phyloP scores from a whole-genome alignment of 2,797 vertebrate species.

The Pangasius mekongensis region DNA sequence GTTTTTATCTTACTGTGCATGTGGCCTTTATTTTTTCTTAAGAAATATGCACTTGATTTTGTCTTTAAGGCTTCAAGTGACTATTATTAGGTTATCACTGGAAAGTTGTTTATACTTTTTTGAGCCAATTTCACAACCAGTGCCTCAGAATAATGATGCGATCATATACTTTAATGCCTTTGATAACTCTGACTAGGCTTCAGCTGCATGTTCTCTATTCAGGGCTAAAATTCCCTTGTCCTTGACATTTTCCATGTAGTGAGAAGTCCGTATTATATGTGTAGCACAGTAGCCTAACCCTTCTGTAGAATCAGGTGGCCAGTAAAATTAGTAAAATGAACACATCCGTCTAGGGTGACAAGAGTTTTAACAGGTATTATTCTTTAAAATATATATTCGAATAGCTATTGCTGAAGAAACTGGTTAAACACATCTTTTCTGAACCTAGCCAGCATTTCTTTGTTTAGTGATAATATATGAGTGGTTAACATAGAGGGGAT shows the following conservation, averaged over 20 bases:
- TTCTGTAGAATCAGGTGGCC: not conserved
- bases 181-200: not conserved
- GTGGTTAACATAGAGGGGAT: not conserved
- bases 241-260: not conserved
- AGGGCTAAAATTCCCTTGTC: not conserved
- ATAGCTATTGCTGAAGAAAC: not conserved
- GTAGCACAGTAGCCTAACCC: not conserved
- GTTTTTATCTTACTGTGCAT: not conserved
- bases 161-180: not conserved
- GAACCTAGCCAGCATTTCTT: not conserved
- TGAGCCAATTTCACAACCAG: not conserved
- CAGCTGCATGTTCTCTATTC: not conserved
- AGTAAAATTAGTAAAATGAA: not conserved
- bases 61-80: not conserved
- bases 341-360: not conserved
- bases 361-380: not conserved
- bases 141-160: not conserved
- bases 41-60: not conserved
- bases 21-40: not conserved
- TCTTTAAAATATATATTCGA: not conserved
- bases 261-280: not conserved
- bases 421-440: not conserved
- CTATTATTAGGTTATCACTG: not conserved
- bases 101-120: not conserved
- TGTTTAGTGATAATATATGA: not conserved